phyloP scores from a whole-genome alignment of 2,113 vertebrate genomes.

The Craseonycteris thonglongyai region DNA sequence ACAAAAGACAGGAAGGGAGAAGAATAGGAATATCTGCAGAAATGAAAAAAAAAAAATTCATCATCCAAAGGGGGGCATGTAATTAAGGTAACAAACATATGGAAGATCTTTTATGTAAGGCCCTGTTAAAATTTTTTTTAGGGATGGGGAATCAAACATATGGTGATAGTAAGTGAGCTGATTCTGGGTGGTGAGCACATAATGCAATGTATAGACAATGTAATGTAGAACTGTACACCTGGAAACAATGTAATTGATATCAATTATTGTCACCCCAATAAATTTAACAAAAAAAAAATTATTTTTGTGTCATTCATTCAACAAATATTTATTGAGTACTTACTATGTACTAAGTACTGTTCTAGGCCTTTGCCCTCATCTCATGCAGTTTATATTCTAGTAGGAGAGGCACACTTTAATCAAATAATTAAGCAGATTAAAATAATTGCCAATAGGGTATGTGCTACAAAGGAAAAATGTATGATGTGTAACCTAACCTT shows the following conservation, averaged over 20 bases:
- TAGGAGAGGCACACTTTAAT: neutral
- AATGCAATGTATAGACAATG: too few relatives aligned
- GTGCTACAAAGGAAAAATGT: conserved; percentile 10
- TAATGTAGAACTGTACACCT: too few relatives aligned
- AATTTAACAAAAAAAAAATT: too few relatives aligned
- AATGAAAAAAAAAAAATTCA: neutral
- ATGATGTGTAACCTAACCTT: neutral
- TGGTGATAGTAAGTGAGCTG: too few relatives aligned
- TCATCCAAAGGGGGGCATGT: neutral
- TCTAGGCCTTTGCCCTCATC: neutral
- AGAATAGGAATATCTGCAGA: neutral
- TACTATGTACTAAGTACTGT: neutral
- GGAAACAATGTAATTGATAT: too few relatives aligned
- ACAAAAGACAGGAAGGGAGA: neutral
- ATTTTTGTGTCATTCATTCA: neutral
- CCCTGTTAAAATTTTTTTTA: too few relatives aligned
- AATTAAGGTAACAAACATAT: neutral
- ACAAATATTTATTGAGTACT: neutral
- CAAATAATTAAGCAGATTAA: conserved; percentile 9
- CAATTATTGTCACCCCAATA: too few relatives aligned
- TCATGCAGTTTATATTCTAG: neutral
- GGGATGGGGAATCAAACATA: too few relatives aligned
- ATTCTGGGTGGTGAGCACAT: too few relatives aligned
- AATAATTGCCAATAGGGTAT: neutral
- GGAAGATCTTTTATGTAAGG: neutral